phyloP scores from a whole-genome alignment of 2,888 invertebrate genomes.

The Metacarcinus magister region DNA sequence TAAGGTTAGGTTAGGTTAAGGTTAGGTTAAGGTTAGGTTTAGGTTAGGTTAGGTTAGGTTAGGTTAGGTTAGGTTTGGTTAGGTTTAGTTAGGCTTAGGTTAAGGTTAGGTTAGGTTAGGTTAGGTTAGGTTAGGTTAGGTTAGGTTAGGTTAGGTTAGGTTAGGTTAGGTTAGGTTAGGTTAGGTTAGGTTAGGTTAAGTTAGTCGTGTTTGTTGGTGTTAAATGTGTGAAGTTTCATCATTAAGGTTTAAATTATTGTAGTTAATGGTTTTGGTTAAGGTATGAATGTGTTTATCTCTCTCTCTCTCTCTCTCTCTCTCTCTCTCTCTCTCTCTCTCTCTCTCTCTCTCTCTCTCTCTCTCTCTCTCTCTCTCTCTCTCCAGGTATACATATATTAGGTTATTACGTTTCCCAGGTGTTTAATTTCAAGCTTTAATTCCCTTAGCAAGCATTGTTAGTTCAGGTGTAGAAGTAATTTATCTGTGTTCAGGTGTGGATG shows the following conservation, averaged over 20 bases:
- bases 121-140: too few species aligned
- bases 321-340: constrained; percentile 26
- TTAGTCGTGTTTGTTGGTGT: too few species aligned
- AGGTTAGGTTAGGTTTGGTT: background rate
- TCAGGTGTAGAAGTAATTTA: background rate
- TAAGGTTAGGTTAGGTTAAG: too few species aligned
- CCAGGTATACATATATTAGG: background rate
- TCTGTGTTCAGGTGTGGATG: background rate
- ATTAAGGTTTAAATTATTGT: background rate
- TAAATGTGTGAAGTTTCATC: background rate
- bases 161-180: too few species aligned
- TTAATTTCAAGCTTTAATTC: background rate
- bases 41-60: too few species aligned
- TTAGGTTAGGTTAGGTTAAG: too few species aligned
- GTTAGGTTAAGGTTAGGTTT: too few species aligned
- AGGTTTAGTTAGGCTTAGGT: too few species aligned
- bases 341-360: constrained; percentile 26
- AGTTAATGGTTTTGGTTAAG: background rate
- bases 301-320: constrained; percentile 1
- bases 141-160: too few species aligned
- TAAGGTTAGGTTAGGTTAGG: too few species aligned
- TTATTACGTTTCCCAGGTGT: background rate
- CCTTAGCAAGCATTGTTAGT: background rate
- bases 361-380: constrained; percentile 5
- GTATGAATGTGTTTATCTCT: background rate